Conservation (phyloP, 2,113 vertebrate species). For the Corvus hawaiiensis region DNA sequence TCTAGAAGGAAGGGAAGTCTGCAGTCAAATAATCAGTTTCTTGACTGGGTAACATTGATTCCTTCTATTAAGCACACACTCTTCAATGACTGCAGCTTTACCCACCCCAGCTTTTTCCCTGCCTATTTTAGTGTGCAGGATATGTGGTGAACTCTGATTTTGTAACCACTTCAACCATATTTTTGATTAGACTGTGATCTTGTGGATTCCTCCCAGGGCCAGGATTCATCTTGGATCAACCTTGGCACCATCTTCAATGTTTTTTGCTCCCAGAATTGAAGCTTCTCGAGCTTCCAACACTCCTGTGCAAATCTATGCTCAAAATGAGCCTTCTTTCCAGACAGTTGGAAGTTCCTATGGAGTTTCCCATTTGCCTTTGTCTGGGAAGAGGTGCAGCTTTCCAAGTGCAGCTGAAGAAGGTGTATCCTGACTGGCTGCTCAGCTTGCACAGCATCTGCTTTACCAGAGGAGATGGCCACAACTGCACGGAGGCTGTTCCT, state of each 20-base stretch:
- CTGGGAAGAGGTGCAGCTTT: neutral
- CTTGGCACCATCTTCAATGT: rapidly evolving
- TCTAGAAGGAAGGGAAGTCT: neutral
- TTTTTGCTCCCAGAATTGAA: neutral
- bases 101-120: neutral
- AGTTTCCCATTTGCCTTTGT: neutral
- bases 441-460: neutral
- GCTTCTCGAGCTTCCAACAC: rapidly evolving
- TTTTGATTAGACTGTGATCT: neutral
- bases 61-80: neutral
- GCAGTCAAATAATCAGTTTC: neutral
- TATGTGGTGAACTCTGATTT: neutral
- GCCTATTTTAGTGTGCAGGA: neutral
- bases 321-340: neutral
- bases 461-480: neutral
- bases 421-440: neutral
- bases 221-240: neutral
- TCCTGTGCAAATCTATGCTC: neutral
- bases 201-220: neutral
- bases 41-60: neutral
- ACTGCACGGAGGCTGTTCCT: neutral
- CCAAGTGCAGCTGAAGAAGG: neutral
- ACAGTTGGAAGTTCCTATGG: neutral
- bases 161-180: neutral
- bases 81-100: neutral